Conservation (phyloP, 2,113 vertebrate species). For the Glaucidium brasilianum region DNA sequence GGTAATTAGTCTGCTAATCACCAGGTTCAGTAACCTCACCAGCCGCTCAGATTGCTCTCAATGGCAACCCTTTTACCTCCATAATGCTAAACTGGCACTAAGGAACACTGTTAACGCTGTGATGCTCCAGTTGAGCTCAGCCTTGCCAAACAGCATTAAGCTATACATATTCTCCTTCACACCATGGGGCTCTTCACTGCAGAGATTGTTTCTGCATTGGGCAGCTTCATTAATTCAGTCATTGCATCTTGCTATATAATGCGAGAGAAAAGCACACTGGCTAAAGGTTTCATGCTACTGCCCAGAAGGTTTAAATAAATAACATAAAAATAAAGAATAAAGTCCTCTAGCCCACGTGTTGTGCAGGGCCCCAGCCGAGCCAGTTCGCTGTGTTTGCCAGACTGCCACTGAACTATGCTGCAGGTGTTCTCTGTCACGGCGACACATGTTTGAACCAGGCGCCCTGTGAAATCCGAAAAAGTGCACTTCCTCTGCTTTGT, state of each 20-base stretch:
- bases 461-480: conserved; percentile 34
- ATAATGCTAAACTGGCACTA: background rate
- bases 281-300: conserved; percentile 6
- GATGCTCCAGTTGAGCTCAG: conserved; percentile 13
- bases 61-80: background rate
- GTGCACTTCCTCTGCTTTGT: conserved; percentile 65
- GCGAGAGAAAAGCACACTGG: background rate
- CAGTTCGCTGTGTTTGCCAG: background rate
- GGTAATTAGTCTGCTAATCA: conserved; percentile 61
- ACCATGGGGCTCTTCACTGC: background rate
- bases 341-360: background rate
- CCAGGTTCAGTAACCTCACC: conserved; percentile 13
- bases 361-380: background rate
- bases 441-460: conserved; percentile 56
- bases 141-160: background rate
- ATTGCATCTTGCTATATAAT: background rate
- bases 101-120: background rate
- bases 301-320: conserved; percentile 18
- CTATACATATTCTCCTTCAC: background rate
- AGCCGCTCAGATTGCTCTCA: conserved; percentile 13
- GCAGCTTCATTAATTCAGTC: conserved; percentile 63
- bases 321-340: background rate
- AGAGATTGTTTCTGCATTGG: background rate
- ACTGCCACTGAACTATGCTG: background rate
- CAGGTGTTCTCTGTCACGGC: conserved; percentile 70